Evolutionary conservation across 2,888 invertebrate genomes (phyloP).

Genomic region (Ophioninae sp.): DNA sequence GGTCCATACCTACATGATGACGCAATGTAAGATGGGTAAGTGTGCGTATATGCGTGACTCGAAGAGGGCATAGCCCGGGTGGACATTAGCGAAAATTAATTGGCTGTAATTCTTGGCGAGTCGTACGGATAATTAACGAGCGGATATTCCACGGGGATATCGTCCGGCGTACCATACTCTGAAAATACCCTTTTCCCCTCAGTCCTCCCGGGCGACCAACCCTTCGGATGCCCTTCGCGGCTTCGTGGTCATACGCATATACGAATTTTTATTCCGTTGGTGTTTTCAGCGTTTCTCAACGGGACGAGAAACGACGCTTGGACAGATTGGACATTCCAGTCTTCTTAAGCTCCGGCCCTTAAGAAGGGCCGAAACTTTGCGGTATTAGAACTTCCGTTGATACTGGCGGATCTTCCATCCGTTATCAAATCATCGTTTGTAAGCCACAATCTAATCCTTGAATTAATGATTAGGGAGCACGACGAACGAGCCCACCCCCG

Average conservation of each 20-base stretch:
- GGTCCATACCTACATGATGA: conserved; percentile 53
- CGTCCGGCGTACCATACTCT: conserved; percentile 47
- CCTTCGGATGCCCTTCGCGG: conserved; percentile 47
- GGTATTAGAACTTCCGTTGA: conserved; percentile 15
- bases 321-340: conserved; percentile 19
- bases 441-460: conserved; percentile 79
- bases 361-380: not conserved
- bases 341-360: not conserved
- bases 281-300: not conserved
- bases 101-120: conserved; percentile 71
- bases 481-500: conserved; percentile 54
- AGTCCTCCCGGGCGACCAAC: conserved; percentile 41
- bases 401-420: conserved; percentile 66
- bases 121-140: conserved; percentile 74
- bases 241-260: conserved; percentile 10
- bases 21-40: conserved; percentile 38
- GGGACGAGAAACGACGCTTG: conserved; percentile 41
- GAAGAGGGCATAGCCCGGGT: conserved; percentile 24
- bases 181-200: conserved; percentile 50
- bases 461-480: conserved; percentile 79
- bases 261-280: conserved; percentile 37
- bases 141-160: conserved; percentile 72
- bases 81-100: conserved; percentile 71
- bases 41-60: conserved; percentile 1
- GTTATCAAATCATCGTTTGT: conserved; percentile 81